Conservation (phyloP, 30 jellyfish, hydroid and myxozoan genomes). For the Clytia hemisphaerica region DNA sequence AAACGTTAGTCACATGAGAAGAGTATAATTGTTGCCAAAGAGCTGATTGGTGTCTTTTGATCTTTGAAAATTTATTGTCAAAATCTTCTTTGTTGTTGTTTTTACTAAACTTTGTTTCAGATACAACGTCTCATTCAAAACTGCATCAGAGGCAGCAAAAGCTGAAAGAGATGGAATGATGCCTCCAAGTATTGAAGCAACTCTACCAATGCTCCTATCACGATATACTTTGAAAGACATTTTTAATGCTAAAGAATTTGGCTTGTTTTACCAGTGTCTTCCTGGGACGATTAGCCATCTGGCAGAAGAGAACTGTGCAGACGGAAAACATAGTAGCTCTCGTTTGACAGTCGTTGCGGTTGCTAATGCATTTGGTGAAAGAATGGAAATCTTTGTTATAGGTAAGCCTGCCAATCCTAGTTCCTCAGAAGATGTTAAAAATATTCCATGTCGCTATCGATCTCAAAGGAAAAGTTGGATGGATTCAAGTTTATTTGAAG, state of each 20-base stretch:
- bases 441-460: slow-evolving; percentile 31
- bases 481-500: slow-evolving; percentile 35
- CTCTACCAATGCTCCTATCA: slow-evolving; percentile 36
- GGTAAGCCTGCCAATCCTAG: slow-evolving; percentile 47
- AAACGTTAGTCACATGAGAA: no score
- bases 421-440: slow-evolving; percentile 37
- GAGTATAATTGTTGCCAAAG: no score
- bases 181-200: no score
- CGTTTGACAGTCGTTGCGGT: slow-evolving; percentile 26
- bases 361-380: slow-evolving; percentile 43
- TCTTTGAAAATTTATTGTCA: no score
- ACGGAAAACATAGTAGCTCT: slow-evolving; percentile 22
- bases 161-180: no score
- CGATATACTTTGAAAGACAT: slow-evolving; percentile 21
- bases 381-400: slow-evolving; percentile 26
- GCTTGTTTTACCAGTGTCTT: slow-evolving; percentile 23
- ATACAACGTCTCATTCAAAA: no score
- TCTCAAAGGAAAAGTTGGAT: slow-evolving; percentile 38
- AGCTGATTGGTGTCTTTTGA: no score
- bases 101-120: no score
- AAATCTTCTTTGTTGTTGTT: no score
- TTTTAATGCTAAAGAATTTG: slow-evolving; percentile 39
- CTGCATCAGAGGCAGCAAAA: no score
- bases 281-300: slow-evolving; percentile 31
- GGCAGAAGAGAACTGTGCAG: slow-evolving; percentile 28